Conservation (phyloP, 2,113 vertebrate species). For the Microtus montanus region DNA sequence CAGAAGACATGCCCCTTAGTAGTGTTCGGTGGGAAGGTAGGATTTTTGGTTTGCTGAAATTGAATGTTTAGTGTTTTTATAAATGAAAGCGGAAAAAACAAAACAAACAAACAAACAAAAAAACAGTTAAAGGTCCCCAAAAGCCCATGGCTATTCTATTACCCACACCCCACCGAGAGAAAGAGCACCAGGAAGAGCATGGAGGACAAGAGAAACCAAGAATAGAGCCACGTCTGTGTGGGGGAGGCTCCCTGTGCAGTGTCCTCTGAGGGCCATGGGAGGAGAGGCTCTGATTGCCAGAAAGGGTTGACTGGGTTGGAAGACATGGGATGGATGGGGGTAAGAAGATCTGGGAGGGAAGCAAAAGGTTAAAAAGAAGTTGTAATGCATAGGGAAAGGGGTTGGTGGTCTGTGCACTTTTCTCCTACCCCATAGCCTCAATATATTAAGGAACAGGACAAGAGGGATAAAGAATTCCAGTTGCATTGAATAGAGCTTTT, state of each 20-base stretch:
- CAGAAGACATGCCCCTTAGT: constrained; percentile 76
- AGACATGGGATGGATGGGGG: not conserved
- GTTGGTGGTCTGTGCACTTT: constrained; percentile 45
- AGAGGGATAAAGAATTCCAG: constrained; percentile 78
- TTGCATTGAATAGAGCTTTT: constrained; percentile 74
- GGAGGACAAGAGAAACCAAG: constrained; percentile 66
- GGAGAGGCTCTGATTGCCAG: constrained; percentile 63
- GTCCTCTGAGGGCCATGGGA: constrained; percentile 31
- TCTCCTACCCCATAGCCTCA: constrained; percentile 76
- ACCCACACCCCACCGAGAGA: constrained; percentile 77
- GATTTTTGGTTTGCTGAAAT: constrained; percentile 88
- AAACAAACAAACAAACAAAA: not conserved
- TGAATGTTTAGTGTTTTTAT: constrained; percentile 88
- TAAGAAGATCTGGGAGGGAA: not conserved
- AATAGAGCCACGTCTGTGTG: constrained; percentile 20
- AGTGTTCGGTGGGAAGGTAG: constrained; percentile 77
- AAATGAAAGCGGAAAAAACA: constrained; percentile 65
- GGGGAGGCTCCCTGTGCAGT: constrained; percentile 10
- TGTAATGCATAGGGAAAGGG: constrained; percentile 1
- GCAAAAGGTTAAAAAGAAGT: not conserved
- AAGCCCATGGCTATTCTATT: constrained; percentile 77
- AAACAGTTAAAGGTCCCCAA: constrained; percentile 78
- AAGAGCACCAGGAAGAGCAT: constrained; percentile 66
- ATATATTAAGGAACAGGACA: constrained; percentile 42
- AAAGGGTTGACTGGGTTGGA: constrained; percentile 20